Base-by-base conservation (phyloP, 2,888 invertebrate genomes). In the Ganaspis brasiliensis region DNA sequence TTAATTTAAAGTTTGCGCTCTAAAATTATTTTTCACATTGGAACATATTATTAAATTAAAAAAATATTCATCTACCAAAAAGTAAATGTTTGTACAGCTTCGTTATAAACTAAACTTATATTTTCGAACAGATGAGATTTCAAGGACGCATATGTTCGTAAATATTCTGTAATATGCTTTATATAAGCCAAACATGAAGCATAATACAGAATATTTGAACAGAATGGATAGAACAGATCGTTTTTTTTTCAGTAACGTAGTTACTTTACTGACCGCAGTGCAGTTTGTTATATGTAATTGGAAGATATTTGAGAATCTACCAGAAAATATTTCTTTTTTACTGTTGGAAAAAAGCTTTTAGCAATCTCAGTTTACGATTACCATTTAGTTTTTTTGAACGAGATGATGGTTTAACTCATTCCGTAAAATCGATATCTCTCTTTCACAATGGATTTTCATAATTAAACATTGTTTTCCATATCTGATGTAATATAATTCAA, bases 281-380 rank as follows among this genome's bases (percentile, higher is more conserved):
- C 63, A 21, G 63, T 21, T 40, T 14, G 21, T 40, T 40, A 24
- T 24, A 21, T 63, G 40, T 63, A 40, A 63, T 63, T 63, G 63
- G 63, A 63, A 63, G 37, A 63, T 40, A 63, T 63, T 63, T 21
- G 63, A 40, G 24, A 40, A 63, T 40, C 40, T 63, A 63, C 40
- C 21, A 63, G 21, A 19, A 63, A 63, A 63, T 63, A 63, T 63
- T 40, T 40, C 40, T 37, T 63, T 35, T 63, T 21, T 37, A 40
- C 63, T 9, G 63, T 37, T 21, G 63, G 6, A 63, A 63, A 59
- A 52, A 63, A 40, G 21, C 40, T 63, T 63, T 63, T 21, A 40
- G 37, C 37, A 37, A 63, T 37, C 63, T 63, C 24, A 40, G 40
- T 40, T 63, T 40, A 63, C 24, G 63, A 40, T 19, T n/a, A 5